Conservation (phyloP, 2,888 invertebrate genomes). For the Lordiphosa andalusiaca region DNA sequence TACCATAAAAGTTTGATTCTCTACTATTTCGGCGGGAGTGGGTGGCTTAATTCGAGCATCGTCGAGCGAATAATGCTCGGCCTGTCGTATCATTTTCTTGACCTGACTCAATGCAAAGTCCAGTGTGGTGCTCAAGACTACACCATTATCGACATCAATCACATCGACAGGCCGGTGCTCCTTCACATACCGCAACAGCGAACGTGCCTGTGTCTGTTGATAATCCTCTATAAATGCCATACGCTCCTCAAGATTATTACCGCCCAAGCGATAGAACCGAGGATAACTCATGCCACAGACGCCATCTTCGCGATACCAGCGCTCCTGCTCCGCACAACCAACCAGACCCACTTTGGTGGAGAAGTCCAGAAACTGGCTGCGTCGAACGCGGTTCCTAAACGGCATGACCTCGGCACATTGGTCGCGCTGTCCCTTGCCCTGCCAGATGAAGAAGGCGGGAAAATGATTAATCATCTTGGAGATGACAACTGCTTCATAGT, state of each 20-base stretch:
- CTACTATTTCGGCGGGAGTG: constrained; percentile 42
- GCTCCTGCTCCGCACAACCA: constrained; percentile 75
- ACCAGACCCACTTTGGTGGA: constrained; percentile 81
- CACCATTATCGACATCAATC: constrained; percentile 82
- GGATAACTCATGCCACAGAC: constrained; percentile 84
- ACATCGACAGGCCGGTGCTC: constrained; percentile 49
- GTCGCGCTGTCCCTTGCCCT: constrained; percentile 78
- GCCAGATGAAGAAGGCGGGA: constrained; percentile 88
- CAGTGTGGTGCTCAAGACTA: constrained; percentile 71
- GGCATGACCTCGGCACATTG: constrained; percentile 64
- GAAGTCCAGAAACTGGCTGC: constrained; percentile 77
- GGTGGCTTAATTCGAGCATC: constrained; percentile 46
- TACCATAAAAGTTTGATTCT: constrained; percentile 62
- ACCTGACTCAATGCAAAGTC: constrained; percentile 61
- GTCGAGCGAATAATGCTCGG: constrained; percentile 57
- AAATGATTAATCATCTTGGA: constrained; percentile 84
- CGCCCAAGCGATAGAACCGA: constrained; percentile 81
- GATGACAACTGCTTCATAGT: constrained; percentile 80
- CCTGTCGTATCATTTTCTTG: constrained; percentile 57
- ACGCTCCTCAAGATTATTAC: constrained; percentile 69
- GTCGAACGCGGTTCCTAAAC: constrained; percentile 74
- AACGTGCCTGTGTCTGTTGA: constrained; percentile 88
- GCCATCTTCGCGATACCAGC: constrained; percentile 74
- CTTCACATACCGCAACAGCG: constrained; percentile 84
- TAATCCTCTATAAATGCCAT: constrained; percentile 83